Evolutionary conservation across 2,113 vertebrate genomes (phyloP), one percentile per base, ranked within the genome.

Genomic region (Nibea coibor): DNA sequence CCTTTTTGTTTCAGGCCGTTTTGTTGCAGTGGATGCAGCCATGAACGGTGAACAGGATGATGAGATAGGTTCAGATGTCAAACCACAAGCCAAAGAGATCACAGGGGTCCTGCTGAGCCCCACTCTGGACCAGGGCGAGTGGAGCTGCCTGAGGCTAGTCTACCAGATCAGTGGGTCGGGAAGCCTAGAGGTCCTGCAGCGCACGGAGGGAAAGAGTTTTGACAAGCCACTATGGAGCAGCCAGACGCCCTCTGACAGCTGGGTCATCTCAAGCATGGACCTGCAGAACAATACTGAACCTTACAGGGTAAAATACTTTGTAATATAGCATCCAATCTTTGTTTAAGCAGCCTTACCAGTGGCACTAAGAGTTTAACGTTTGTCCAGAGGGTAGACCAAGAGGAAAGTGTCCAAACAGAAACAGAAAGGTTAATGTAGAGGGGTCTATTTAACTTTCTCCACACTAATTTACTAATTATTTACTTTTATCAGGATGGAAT

Each of bases 101-200:
- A 74, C 31, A 31, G 97, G 96, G 1, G 71, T 97, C 64, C 94
- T 99, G 64, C 81, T 95, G 39, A 98, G 98, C 84, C 96, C 97
- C 16, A 90, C 94, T 28, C 84, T 99, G 50, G 95, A 96, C 43
- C 90, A 93, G 0, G 95, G 94, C n/a, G 97, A 97, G 42, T 98
- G 97, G 97, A 98, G 95, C 93, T 99, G 98, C 47, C 87, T 99
- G 77, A 95, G 97, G 53, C 81, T 98, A 26, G 96, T 98, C 63
- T 97, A 98, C 87, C 98, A 98, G 93, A 96, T 99, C 91, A 70
- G 69, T 0, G 84, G 94, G 10, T 84, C 91, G 0, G 93, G 87
- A 11, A 78, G 92, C n/a, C 90, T 99, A 88, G 96, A 96, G 72
- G 92, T 99, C 67, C 95, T 96, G 73, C 73, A 94, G 81, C 95